These are phyloP conservation scores for Spodoptera picta DNA, from an alignment of 2,888 invertebrate genomes.

Conservation along the genomic window DNA sequence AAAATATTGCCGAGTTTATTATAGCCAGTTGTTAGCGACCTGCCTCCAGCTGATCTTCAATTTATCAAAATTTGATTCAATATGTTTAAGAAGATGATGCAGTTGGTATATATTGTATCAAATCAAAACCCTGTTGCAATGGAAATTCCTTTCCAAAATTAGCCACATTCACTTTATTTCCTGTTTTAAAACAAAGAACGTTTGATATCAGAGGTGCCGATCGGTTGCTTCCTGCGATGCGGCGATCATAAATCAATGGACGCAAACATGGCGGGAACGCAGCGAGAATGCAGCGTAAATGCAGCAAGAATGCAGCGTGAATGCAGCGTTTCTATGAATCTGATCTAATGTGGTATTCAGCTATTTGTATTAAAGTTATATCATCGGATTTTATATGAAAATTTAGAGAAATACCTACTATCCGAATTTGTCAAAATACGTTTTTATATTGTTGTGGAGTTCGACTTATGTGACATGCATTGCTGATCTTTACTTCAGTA, in stretches of 20 bases:
- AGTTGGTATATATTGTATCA: no score
- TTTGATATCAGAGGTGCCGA: conserved; percentile 50
- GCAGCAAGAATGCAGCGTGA: conserved; percentile 1
- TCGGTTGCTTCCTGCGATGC: conserved; percentile 41
- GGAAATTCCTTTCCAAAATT: conserved; percentile 24
- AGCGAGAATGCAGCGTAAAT: conserved; percentile 9
- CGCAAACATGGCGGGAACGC: conserved; percentile 7
- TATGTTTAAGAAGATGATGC: no score
- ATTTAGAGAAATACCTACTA: conserved; percentile 1
- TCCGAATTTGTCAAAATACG: no score
- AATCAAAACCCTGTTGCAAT: conserved; percentile 14
- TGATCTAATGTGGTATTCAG: conserved; percentile 10
- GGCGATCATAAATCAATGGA: conserved; percentile 43
- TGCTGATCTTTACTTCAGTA: no score
- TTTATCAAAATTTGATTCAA: no score
- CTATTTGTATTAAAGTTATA: conserved; percentile 35
- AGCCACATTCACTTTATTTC: conserved; percentile 33
- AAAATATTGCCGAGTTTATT: no score
- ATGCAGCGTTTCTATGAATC: conserved; percentile 41
- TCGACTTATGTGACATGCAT: no score
- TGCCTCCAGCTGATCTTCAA: no score
- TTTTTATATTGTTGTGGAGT: no score
- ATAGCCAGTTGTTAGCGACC: no score
- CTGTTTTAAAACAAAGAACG: conserved; percentile 43
- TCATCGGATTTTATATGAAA: neutral